Conservation (phyloP, 2,888 invertebrate species). For the Leptodirus hochenwartii region DNA sequence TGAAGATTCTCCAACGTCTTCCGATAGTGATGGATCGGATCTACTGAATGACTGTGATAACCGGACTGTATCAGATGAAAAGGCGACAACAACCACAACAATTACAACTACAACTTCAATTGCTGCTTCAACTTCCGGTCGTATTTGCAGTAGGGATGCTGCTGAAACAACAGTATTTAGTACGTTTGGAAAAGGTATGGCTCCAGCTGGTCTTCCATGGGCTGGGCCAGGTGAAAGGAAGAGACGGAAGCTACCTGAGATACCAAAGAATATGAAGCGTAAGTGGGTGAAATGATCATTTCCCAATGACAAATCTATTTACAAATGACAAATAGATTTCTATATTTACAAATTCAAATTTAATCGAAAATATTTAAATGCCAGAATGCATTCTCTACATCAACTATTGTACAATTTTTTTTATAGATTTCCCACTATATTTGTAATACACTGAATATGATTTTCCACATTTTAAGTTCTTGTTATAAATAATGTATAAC, state of each 20-base stretch:
- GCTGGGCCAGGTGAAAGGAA: conserved; percentile 34
- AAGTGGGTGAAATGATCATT: conserved; percentile 23
- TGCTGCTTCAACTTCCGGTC: no score
- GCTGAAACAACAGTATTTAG: conserved; percentile 9
- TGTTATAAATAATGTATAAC: no score
- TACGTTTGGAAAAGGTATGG: conserved; percentile 10
- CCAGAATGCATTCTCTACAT: no score
- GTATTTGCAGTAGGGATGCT: no score
- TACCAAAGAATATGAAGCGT: conserved; percentile 80
- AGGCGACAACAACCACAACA: conserved; percentile 26
- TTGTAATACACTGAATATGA: no score
- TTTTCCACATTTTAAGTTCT: no score
- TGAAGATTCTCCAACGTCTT: conserved; percentile 62
- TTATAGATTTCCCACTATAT: no score
- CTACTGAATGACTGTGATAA: conserved; percentile 31
- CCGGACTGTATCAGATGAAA: conserved; percentile 9
- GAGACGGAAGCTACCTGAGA: conserved; percentile 72
- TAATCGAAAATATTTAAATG: no score
- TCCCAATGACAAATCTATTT: no score
- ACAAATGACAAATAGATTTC: no score
- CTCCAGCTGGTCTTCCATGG: conserved; percentile 10
- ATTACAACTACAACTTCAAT: conserved; percentile 20
- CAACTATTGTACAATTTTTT: no score
- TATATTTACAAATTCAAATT: no score
- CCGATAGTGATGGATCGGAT: conserved; percentile 56